Conservation (phyloP, 2,888 invertebrate genomes). For the Allolobophora icterica region DNA sequence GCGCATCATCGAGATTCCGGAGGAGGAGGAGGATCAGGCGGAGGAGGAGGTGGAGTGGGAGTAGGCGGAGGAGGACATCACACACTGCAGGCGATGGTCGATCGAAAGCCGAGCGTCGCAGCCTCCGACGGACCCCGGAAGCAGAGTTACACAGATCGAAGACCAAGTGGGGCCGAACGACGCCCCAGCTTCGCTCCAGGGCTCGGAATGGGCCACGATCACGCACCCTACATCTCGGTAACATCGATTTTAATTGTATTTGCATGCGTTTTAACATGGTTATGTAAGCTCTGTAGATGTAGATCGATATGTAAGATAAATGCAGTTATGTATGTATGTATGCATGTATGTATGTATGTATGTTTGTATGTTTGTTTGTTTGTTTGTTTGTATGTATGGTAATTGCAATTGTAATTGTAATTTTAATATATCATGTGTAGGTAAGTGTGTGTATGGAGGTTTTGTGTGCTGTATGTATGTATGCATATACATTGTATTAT, state of each 20-base stretch:
- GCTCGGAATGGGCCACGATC: neutral
- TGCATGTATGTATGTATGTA: no score
- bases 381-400: no score
- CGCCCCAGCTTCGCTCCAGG: conserved; percentile 19
- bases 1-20: conserved; percentile 7
- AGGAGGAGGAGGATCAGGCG: neutral
- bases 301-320: no score
- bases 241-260: neutral
- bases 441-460: no score
- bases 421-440: no score
- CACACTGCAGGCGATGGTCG: conserved; percentile 4
- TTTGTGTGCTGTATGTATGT: no score
- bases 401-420: no score
- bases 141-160: neutral
- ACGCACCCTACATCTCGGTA: conserved; percentile 14
- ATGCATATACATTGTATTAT: no score
- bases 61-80: neutral
- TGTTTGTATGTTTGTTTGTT: no score
- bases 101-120: neutral
- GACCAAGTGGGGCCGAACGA: conserved; percentile 21
- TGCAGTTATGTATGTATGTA: no score
- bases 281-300: no score
- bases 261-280: neutral
- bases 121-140: neutral
- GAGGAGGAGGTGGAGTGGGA: neutral